A percentile compares a stretch with the other conserved stretches of the same genome.
Conservation (phyloP, 2,888 invertebrate genomes). For the Sceliomorpha sp. region DNA sequence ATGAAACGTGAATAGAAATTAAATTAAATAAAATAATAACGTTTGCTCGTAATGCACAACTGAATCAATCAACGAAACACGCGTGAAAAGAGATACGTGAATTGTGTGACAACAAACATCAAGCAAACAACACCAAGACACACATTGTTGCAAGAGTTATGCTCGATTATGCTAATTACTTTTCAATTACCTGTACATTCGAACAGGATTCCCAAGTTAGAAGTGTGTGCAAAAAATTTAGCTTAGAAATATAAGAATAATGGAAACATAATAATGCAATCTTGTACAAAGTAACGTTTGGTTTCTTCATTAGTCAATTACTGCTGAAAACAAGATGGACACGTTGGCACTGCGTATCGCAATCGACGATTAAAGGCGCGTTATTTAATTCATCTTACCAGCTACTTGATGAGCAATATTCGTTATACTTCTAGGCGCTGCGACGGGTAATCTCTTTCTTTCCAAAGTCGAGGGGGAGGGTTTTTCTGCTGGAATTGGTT, state of each 20-base stretch:
- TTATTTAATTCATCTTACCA: constrained; percentile 36
- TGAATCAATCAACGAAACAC: no score
- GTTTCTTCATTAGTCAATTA: no score
- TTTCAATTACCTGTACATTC: constrained; percentile 27
- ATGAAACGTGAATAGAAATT: no score
- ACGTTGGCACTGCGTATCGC: no score
- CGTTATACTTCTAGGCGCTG: constrained; percentile 82
- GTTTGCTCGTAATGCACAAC: no score
- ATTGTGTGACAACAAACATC: no score
- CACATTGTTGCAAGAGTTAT: not conserved
- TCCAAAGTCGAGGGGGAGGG: constrained; percentile 73
- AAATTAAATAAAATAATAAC: no score
- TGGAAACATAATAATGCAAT: not conserved
- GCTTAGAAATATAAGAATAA: constrained; percentile 16
- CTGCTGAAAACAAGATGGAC: no score
- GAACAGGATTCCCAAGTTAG: constrained; percentile 28
- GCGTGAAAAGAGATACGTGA: no score
- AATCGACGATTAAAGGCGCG: no score
- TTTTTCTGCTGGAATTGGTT: constrained; percentile 71
- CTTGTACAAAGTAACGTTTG: no score
- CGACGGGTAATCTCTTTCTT: constrained; percentile 81
- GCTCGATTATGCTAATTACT: constrained; percentile 1
- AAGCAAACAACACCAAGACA: not conserved
- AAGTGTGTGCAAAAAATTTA: constrained; percentile 21
- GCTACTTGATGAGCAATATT: constrained; percentile 61